These are phyloP conservation scores for Vultur gryphus DNA, from an alignment of 2,797 vertebrate species.

Conservation along the genomic window DNA sequence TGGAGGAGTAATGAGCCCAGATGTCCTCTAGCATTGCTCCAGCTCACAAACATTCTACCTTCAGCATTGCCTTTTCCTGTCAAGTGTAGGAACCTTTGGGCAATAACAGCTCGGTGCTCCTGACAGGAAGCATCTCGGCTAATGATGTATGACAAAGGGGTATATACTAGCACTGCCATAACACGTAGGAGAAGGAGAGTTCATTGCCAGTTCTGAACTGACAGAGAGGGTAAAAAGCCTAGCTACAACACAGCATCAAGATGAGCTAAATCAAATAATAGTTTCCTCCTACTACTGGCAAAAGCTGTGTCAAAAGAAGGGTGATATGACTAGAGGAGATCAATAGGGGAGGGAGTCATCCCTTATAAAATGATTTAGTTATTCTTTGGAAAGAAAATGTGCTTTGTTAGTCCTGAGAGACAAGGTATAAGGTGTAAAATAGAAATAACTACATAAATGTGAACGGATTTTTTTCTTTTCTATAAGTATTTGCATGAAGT, in stretches of 20 bases:
- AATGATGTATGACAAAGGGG: background rate
- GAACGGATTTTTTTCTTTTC: background rate
- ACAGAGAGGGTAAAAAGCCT: background rate
- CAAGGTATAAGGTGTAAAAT: background rate
- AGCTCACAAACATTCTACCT: background rate
- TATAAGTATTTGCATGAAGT: background rate
- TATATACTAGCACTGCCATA: background rate
- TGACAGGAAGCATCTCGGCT: background rate
- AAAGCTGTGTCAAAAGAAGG: background rate
- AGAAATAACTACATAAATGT: background rate
- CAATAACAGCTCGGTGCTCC: background rate
- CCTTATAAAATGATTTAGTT: background rate
- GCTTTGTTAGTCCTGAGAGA: background rate
- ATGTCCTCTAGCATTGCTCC: slow-evolving; percentile 9
- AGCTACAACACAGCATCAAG: background rate
- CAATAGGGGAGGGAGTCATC: background rate
- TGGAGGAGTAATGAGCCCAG: background rate
- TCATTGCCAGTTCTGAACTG: background rate
- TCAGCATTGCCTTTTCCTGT: background rate
- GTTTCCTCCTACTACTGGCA: background rate
- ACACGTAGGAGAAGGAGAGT: background rate
- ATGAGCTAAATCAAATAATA: background rate
- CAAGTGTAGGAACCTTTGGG: background rate
- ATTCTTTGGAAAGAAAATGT: background rate
- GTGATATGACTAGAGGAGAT: background rate